Percentiles rank a stretch among this genome's conserved stretches.
Conservation (phyloP, 2,113 vertebrate genomes). For the Stigmatopora argus region DNA sequence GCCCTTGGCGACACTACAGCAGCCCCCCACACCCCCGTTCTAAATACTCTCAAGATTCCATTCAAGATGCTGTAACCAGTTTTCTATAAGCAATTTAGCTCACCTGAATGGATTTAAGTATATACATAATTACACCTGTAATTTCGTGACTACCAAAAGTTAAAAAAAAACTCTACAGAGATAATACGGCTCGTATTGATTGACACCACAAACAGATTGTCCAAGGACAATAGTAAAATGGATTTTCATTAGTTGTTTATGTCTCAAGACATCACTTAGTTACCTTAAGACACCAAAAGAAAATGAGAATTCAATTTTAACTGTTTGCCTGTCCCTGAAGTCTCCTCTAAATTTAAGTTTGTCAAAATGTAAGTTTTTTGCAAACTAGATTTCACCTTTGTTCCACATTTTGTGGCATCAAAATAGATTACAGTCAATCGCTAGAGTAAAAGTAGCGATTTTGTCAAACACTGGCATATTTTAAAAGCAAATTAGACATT, state of each 20-base stretch:
- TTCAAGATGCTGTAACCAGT: conserved; percentile 67
- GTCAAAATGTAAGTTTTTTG: not conserved
- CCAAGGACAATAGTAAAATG: no score
- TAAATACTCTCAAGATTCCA: conserved; percentile 86
- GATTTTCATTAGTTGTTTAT: no score
- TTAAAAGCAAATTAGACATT: not conserved
- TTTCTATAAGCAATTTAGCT: conserved; percentile 44
- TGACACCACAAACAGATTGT: not conserved
- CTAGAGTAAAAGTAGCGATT: not conserved
- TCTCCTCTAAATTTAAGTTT: no score
- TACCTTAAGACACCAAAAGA: no score
- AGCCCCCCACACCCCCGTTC: conserved; percentile 60
- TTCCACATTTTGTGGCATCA: not conserved
- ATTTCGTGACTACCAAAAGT: not conserved
- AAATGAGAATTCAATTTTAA: no score
- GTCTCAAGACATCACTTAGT: no score
- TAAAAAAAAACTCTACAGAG: no score
- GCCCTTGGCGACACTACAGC: conserved; percentile 75
- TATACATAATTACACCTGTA: conserved; percentile 12
- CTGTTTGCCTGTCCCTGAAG: no score
- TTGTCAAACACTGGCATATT: not conserved
- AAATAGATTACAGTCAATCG: not conserved
- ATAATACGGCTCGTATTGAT: not conserved
- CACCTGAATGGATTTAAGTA: conserved; percentile 49
- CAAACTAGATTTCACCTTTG: not conserved